Evolutionary conservation across 2,797 vertebrate species (phyloP).

Genomic region (Serranus cabrilla): DNA sequence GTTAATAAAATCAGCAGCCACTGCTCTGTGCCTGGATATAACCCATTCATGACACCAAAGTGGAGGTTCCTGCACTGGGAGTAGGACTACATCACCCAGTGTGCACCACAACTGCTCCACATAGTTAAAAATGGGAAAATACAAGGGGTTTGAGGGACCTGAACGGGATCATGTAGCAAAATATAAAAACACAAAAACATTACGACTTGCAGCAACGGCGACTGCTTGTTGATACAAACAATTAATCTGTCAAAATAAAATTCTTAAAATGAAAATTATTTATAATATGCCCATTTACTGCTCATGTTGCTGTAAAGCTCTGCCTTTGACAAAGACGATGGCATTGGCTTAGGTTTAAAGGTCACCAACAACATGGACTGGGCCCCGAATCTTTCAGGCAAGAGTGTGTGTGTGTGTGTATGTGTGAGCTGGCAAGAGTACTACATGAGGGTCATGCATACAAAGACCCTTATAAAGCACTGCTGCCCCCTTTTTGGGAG

Average conservation of each 20-base stretch:
- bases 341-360: no score
- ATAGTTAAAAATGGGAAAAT: slow-evolving; percentile 9
- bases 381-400: not conserved
- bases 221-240: not conserved
- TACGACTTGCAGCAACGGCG: slow-evolving; percentile 8
- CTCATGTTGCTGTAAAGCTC: slow-evolving; percentile 3
- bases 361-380: slow-evolving; percentile 9
- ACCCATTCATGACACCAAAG: not conserved
- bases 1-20: slow-evolving; percentile 6
- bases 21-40: slow-evolving; percentile 3
- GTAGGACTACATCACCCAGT: not conserved
- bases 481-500: slow-evolving; percentile 27
- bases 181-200: slow-evolving; percentile 19
- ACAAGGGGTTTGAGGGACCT: not conserved
- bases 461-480: slow-evolving; percentile 12
- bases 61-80: not conserved
- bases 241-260: not conserved
- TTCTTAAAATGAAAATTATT: slow-evolving; percentile 20
- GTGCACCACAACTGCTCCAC: slow-evolving; percentile 20
- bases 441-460: not conserved
- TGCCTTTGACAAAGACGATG: slow-evolving; percentile 13
- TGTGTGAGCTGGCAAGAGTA: slow-evolving; percentile 2
- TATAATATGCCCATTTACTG: not conserved
- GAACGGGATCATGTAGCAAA: slow-evolving; percentile 13
- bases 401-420: not conserved